Base-by-base conservation (phyloP, 2,797 vertebrate species). In the Anas acuta region DNA sequence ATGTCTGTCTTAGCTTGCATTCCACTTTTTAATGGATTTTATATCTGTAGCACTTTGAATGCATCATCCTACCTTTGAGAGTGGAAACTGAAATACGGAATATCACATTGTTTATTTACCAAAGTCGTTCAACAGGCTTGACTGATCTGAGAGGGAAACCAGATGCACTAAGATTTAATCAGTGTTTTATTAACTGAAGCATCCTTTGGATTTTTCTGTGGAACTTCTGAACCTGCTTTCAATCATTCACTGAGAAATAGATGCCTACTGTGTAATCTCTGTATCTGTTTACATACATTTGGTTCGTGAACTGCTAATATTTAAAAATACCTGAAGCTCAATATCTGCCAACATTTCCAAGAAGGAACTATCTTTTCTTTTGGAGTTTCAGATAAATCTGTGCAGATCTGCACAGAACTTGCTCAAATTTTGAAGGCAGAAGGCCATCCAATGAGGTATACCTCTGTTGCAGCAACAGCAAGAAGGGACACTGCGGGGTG, bases 21-120 rank as follows among this genome's bases (percentile, higher is more conserved):
- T 41, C 39, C 70, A 23, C 32, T 87, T 82, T 80, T 58, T 6
- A 72, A 70, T 49, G 81, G 45, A 20, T 90, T 93, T 96, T 57
- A 4, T 51, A 51, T 41, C 65, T 87, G 26, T 37, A 54, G 25
- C 51, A n/a, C 37, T 72, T 62, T 2, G 21, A 70, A 77, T 67
- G 5, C 35, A 43, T 45, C 11, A 43, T 39, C 43, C 49, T 32
- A 0, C 54, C 85, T 87, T 9, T 84, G 35, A 64, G 57, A 70
- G 47, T 32, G 51, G 49, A 61, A 89, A 79, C 10, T 32, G 49
- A 91, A 66, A 39, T 72, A 20, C 2, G 21, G 30, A 76, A 32
- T 79, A 57, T 53, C 30, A 15, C 22, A 15, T 22, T 49, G n/a
- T 71, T 90, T 76, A 43, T 93, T 82, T 81, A 56, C 23, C n/a